Base-by-base conservation (phyloP, 2,888 invertebrate species). In the Megastigmus dorsalis region DNA sequence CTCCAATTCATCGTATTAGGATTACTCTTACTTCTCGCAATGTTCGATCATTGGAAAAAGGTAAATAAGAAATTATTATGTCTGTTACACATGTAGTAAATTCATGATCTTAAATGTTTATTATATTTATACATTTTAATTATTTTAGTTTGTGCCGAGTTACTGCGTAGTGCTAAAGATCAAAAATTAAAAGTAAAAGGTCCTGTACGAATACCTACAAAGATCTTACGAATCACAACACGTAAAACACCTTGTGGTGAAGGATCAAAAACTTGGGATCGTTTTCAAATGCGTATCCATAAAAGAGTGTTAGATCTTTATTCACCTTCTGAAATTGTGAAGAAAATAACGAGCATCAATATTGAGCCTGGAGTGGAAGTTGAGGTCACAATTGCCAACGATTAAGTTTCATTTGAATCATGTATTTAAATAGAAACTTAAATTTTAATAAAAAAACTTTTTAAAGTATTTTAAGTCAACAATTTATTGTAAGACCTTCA, bases 181-280 rank as follows among this genome's bases (percentile, higher is more conserved):
- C 98, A 99, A 89, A 95, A 97, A 85, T 91, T 99, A 83, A 95
- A 96, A 83, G 98, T 98, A 4, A 98, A 98, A 91, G 99, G 99
- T 72, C 99, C 99, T 79, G 97, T 99, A 74, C 95, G 99, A 86
- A 97, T 99, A 97, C 99, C 99, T 50, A 99, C 99, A 80, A 99
- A 99, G 90, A 93, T 94, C 79, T 92, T 99, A 71, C 94, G 99
- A 84, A 99, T 99, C 89, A 99, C 99, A 41, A 99, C 99, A 74
- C 93, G 99, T 83, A 99, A 99, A 90, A 99, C 99, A 26, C 99
- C 99, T 85, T 99, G 99, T 88, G 99, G 99, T 92, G 99, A 99
- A 89, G 99, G 99, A 90, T 99, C 99, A 79, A 99, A 99, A 90
- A 99, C 99, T 57, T 99, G 99, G 99, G 99, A 99, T 91, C 92